phyloP scores from a whole-genome alignment of 2,113 vertebrate genomes.

The Daboia siamensis region DNA sequence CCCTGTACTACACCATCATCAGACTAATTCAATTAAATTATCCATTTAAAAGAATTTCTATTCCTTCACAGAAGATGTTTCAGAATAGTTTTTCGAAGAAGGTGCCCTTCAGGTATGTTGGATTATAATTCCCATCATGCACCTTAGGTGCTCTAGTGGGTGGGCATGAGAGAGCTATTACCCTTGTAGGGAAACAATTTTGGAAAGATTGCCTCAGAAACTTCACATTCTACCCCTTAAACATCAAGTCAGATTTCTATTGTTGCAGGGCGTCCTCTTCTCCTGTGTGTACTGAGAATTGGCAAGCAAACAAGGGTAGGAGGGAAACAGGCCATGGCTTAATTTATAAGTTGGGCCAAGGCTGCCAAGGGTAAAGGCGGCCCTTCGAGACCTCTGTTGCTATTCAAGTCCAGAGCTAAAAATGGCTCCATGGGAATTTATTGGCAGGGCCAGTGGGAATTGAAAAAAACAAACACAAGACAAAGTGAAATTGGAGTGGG shows the following conservation, averaged over 20 bases:
- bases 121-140: neutral
- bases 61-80: neutral
- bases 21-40: neutral
- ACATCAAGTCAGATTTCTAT: neutral
- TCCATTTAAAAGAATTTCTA: neutral
- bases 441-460: constrained; percentile 39
- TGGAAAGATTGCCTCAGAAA: neutral
- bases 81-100: neutral
- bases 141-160: neutral
- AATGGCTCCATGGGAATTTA: constrained; percentile 60
- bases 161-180: neutral
- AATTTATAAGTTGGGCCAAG: constrained; percentile 40
- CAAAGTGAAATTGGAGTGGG: neutral
- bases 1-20: neutral
- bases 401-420: constrained; percentile 59
- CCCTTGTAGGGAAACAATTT: neutral
- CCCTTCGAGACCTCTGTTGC: constrained; percentile 34
- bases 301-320: constrained; percentile 8
- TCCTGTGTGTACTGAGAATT: neutral
- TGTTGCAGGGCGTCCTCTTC: neutral
- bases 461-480: constrained; percentile 16
- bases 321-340: constrained; percentile 33
- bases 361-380: constrained; percentile 40
- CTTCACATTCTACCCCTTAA: neutral
- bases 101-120: neutral